These are phyloP conservation scores for Helleia helle DNA, from an alignment of 2,888 invertebrate species.

Conservation along the genomic window DNA sequence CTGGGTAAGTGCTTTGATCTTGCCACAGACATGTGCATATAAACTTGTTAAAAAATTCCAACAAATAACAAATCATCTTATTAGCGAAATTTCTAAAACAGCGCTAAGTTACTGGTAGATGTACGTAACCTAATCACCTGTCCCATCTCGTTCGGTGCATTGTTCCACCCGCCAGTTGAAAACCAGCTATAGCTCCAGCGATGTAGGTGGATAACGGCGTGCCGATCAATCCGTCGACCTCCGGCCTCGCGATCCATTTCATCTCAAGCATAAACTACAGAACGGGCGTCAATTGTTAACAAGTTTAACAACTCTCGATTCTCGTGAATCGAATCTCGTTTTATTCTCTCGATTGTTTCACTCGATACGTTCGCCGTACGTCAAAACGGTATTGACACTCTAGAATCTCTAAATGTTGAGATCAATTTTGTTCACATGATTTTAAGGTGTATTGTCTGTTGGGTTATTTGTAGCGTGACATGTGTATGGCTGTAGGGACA, in stretches of 20 bases:
- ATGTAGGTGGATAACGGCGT: conserved; percentile 24
- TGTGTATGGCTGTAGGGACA: conserved; percentile 29
- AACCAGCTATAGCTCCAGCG: conserved; percentile 26
- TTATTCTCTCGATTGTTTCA: conserved; percentile 63
- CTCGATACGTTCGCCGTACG: conserved; percentile 43
- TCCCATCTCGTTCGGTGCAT: conserved; percentile 50
- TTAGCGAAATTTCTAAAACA: too few species aligned
- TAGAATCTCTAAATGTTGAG: conserved; percentile 37
- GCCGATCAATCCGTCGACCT: conserved; percentile 37
- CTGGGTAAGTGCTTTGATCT: too few species aligned
- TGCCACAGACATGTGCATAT: too few species aligned
- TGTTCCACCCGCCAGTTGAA: conserved; percentile 37
- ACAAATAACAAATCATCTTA: too few species aligned
- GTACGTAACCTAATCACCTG: conserved; percentile 50
- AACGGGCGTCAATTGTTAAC: conserved; percentile 70
- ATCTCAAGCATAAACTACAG: conserved; percentile 66
- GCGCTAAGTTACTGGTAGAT: conserved; percentile 30
- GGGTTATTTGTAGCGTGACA: background rate
- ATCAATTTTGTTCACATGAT: conserved; percentile 42
- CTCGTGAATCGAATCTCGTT: conserved; percentile 62
- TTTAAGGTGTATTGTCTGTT: too few species aligned
- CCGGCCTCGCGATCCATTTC: conserved; percentile 66
- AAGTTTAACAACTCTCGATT: conserved; percentile 68
- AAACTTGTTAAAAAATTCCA: too few species aligned
- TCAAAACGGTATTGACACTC: conserved; percentile 35